These are phyloP conservation scores for Cynoglossus semilaevis DNA, from an alignment of 2,113 vertebrate species.

Conservation along the genomic window DNA sequence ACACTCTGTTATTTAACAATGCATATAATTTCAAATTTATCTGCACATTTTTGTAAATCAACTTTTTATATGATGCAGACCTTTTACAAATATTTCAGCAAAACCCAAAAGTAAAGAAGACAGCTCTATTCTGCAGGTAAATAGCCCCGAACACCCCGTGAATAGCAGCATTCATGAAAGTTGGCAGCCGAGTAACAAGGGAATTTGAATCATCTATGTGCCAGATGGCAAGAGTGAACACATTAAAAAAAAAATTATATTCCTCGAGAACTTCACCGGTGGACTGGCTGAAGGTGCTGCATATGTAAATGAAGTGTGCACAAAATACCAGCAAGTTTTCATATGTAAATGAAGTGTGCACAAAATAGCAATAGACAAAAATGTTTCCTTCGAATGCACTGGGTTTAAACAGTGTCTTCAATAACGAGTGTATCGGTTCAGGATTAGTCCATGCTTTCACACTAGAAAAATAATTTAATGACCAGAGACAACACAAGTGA, in stretches of 20 bases:
- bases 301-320: conserved; percentile 11
- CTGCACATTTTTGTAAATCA: neutral
- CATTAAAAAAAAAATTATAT: conserved; percentile 16
- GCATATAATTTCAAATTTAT: neutral
- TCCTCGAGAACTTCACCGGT: conserved; percentile 22
- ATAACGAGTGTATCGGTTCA: neutral
- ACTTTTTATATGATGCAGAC: neutral
- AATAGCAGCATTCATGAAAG: conserved; percentile 12
- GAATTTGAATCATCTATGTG: conserved; percentile 7
- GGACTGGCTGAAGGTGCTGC: conserved; percentile 5
- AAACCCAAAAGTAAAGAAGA: neutral
- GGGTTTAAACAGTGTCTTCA: no score
- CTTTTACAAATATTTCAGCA: neutral
- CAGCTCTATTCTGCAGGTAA: neutral
- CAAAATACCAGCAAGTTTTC: neutral
- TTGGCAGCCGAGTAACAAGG: conserved; percentile 14
- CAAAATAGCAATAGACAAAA: neutral
- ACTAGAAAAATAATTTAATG: no score
- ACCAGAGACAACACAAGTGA: no score
- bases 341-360: conserved; percentile 10
- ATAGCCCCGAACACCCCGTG: neutral
- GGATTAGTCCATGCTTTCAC: no score
- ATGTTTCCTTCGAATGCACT: neutral
- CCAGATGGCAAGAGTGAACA: conserved; percentile 28
- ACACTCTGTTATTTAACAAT: neutral